phyloP scores from a whole-genome alignment of 1,140 invertebrate species.

The Drosophila triauraria region DNA sequence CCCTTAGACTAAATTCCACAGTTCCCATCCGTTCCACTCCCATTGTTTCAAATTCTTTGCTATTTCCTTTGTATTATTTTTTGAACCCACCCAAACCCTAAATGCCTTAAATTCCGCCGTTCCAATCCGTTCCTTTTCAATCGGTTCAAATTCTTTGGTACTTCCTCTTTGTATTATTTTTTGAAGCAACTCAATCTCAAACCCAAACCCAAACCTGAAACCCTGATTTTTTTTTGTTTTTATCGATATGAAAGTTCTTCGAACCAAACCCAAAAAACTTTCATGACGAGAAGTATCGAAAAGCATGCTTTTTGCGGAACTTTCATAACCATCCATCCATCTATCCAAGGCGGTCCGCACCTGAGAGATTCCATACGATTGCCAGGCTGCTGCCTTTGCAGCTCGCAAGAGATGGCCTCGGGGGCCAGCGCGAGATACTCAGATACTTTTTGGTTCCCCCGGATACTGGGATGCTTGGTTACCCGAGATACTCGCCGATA shows the following conservation, averaged over 20 bases:
- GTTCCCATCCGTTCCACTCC: too few species aligned
- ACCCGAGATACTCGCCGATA: conserved; percentile 11
- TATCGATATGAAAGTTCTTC: conserved; percentile 31
- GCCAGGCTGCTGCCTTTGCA: conserved; percentile 11
- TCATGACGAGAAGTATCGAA: conserved; percentile 40
- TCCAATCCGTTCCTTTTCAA: too few species aligned
- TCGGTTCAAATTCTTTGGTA: too few species aligned
- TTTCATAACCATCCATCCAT: conserved; percentile 36
- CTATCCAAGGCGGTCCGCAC: conserved; percentile 14
- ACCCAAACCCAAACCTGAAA: not conserved
- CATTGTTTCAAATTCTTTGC: too few species aligned
- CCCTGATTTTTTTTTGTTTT: not conserved
- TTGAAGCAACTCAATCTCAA: not conserved
- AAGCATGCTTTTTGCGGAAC: conserved; percentile 26
- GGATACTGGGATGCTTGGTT: conserved; percentile 18
- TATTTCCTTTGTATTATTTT: too few species aligned
- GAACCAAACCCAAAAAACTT: conserved; percentile 26
- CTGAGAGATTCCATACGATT: conserved; percentile 40
- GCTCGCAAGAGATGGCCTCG: conserved; percentile 11
- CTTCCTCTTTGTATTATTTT: too few species aligned
- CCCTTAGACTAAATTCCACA: too few species aligned
- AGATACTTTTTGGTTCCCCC: conserved; percentile 4
- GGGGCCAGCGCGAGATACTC: conserved; percentile 27
- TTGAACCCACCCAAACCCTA: too few species aligned
- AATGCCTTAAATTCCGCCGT: too few species aligned